These are phyloP conservation scores for Helicoverpa zea DNA, from an alignment of 1,140 invertebrate species.

Conservation along the genomic window DNA sequence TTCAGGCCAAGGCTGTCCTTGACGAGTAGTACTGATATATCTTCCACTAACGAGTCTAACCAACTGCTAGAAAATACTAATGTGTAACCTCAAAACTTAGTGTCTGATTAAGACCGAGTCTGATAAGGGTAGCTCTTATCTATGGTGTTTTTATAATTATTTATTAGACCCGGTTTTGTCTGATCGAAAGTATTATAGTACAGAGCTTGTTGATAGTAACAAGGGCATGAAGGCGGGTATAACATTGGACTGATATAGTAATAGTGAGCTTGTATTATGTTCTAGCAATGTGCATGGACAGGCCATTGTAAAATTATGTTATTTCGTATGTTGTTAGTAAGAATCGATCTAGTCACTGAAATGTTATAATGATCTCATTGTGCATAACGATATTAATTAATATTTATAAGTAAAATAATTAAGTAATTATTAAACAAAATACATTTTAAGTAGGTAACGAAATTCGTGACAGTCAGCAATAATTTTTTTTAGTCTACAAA, in stretches of 20 bases:
- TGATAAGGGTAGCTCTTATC: not conserved
- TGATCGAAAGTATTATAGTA: conserved; percentile 9
- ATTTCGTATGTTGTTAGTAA: not conserved
- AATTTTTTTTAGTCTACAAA: conserved; percentile 38
- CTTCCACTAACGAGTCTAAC: conserved; percentile 16
- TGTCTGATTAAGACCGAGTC: conserved; percentile 15
- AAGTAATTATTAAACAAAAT: not conserved
- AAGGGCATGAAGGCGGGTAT: conserved; percentile 33
- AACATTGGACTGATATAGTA: conserved; percentile 39
- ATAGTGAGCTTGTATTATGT: conserved; percentile 19
- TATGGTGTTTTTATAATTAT: not conserved
- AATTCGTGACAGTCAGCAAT: conserved; percentile 29
- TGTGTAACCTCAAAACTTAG: conserved; percentile 1
- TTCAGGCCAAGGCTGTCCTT: conserved; percentile 72
- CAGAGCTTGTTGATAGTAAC: conserved; percentile 20
- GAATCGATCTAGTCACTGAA: conserved; percentile 47
- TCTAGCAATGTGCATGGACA: conserved; percentile 20
- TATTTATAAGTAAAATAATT: conserved; percentile 15
- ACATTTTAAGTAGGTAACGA: conserved; percentile 7
- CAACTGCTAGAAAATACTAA: conserved; percentile 9
- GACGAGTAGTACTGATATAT: conserved; percentile 64
- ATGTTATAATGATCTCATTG: conserved; percentile 45
- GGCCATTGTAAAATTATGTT: conserved; percentile 20
- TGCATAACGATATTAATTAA: conserved; percentile 30
- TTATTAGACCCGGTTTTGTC: not conserved